Evolutionary conservation across 2,113 vertebrate genomes (phyloP).

Genomic region (Carassius gibelio): DNA sequence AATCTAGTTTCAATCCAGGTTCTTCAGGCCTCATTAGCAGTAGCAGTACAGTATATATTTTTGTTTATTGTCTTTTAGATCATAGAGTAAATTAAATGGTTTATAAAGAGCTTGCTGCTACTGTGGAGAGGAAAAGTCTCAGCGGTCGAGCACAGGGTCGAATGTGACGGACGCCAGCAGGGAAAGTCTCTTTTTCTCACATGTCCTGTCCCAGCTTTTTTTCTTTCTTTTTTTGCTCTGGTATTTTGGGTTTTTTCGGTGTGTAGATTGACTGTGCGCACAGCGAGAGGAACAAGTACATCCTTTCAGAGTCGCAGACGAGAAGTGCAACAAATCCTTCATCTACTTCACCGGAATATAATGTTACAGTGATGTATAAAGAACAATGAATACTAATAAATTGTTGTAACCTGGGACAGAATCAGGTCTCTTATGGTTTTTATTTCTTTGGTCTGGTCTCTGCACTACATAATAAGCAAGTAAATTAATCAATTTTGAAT

Average conservation of each 20-base stretch:
- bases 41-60: constrained; percentile 86
- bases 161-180: constrained; percentile 69
- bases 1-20: constrained; percentile 92
- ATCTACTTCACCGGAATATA: constrained; percentile 86
- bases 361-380: constrained; percentile 90
- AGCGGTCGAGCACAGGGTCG: constrained; percentile 71
- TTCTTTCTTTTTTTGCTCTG: constrained; percentile 54
- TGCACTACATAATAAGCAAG: not conserved
- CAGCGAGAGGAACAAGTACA: constrained; percentile 44
- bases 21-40: constrained; percentile 85
- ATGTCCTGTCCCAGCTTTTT: constrained; percentile 67
- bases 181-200: constrained; percentile 63
- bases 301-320: constrained; percentile 88
- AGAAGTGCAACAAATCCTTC: constrained; percentile 82
- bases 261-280: constrained; percentile 82
- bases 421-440: constrained; percentile 43
- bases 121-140: constrained; percentile 70
- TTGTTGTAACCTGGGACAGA: constrained; percentile 74
- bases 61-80: constrained; percentile 74
- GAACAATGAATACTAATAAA: constrained; percentile 86
- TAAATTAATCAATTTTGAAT: not conserved
- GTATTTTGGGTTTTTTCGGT: constrained; percentile 71
- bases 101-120: constrained; percentile 86
- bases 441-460: not conserved
- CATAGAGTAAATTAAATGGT: constrained; percentile 77